phyloP scores from a whole-genome alignment of 1,140 invertebrate species.

The Cyphomyrmex costatus region DNA sequence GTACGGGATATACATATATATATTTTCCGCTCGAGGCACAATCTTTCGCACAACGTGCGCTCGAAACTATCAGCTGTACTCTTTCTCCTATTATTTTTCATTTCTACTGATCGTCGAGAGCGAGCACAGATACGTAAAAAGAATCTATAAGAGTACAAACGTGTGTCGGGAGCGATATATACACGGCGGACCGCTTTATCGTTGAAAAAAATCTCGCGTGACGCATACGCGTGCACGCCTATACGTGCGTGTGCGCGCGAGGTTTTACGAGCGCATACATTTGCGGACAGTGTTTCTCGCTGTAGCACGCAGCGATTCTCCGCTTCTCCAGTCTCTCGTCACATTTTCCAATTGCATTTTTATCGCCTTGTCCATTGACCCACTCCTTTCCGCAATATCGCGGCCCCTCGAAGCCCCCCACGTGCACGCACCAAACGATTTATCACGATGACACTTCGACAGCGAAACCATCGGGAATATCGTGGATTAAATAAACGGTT shows the following conservation, averaged over 20 bases:
- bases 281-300: slow-evolving; percentile 16
- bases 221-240: background rate
- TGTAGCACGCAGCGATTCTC: background rate
- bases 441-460: background rate
- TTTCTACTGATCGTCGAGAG: background rate
- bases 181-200: slow-evolving; percentile 21
- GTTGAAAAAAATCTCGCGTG: slow-evolving; percentile 44
- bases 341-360: slow-evolving; percentile 42
- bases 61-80: background rate
- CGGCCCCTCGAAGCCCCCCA: background rate
- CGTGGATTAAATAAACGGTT: background rate
- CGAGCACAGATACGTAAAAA: slow-evolving; percentile 8
- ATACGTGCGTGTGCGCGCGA: slow-evolving; percentile 6
- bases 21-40: background rate
- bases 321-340: background rate
- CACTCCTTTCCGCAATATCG: slow-evolving; percentile 25
- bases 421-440: background rate
- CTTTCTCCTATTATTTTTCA: background rate
- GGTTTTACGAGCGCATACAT: slow-evolving; percentile 44
- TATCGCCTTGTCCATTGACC: slow-evolving; percentile 43
- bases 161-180: background rate
- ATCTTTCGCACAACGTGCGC: background rate
- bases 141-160: slow-evolving; percentile 33
- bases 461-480: background rate
- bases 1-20: background rate